These are phyloP conservation scores for Acomys russatus DNA, from an alignment of 2,797 vertebrate genomes.

Conservation along the genomic window DNA sequence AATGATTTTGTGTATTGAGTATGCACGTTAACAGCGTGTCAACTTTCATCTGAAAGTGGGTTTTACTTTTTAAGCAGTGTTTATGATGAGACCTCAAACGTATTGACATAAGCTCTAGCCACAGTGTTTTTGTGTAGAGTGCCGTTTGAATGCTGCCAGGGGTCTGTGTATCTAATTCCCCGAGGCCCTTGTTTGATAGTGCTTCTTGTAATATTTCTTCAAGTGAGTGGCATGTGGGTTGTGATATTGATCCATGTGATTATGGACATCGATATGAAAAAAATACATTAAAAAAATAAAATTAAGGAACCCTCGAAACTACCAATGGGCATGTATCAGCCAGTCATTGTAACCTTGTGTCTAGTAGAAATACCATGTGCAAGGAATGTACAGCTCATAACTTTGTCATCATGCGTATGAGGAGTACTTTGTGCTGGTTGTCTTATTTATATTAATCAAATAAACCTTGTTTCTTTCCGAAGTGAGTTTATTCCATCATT, in stretches of 20 bases:
- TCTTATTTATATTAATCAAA: slow-evolving; percentile 99
- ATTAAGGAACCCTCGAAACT: slow-evolving; percentile 92
- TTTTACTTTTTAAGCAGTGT: slow-evolving; percentile 92
- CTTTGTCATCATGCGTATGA: slow-evolving; percentile 91
- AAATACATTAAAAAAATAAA: slow-evolving; percentile 69
- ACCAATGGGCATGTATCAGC: slow-evolving; percentile 92
- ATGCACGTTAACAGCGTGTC: slow-evolving; percentile 94
- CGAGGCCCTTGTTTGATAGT: slow-evolving; percentile 94
- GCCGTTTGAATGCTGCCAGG: slow-evolving; percentile 94
- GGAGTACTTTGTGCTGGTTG: slow-evolving; percentile 94
- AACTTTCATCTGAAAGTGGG: slow-evolving; percentile 91
- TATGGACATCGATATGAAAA: slow-evolving; percentile 92
- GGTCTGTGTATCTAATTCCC: slow-evolving; percentile 90
- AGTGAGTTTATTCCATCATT: slow-evolving; percentile 83
- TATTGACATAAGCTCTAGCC: slow-evolving; percentile 90
- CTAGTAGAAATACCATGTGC: slow-evolving; percentile 90
- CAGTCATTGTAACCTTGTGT: slow-evolving; percentile 91
- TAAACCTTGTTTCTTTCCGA: slow-evolving; percentile 98
- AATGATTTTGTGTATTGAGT: slow-evolving; percentile 93
- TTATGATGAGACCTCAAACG: slow-evolving; percentile 89
- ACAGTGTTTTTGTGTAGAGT: slow-evolving; percentile 93
- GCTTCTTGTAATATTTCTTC: slow-evolving; percentile 95
- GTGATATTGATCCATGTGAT: slow-evolving; percentile 91
- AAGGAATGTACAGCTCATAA: slow-evolving; percentile 91
- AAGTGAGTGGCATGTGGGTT: slow-evolving; percentile 93